Evolutionary conservation across 2,888 invertebrate genomes (phyloP).

Genomic region (Zeuzera pyrina): DNA sequence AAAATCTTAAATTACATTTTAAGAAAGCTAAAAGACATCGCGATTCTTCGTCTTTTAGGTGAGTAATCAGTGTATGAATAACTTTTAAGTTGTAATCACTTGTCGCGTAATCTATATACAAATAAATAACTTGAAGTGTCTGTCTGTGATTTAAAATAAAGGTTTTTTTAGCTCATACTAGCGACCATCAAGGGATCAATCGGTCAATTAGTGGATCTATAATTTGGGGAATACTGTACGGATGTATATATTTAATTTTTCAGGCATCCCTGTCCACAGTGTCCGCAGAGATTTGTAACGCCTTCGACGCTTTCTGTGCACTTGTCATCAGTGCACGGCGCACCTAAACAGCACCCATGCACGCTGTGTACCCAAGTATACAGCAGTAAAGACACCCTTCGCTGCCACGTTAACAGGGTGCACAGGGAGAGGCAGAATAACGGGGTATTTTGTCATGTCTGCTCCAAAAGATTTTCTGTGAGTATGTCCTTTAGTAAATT

Average conservation of each 20-base stretch:
- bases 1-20: constrained; percentile 49
- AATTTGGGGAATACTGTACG: too few relatives aligned
- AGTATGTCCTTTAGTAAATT: too few relatives aligned
- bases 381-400: constrained; percentile 24
- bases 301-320: constrained; percentile 25
- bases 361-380: constrained; percentile 26
- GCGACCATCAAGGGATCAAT: too few relatives aligned
- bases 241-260: too few relatives aligned
- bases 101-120: too few relatives aligned
- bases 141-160: too few relatives aligned
- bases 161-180: too few relatives aligned
- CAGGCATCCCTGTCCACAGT: constrained; percentile 26
- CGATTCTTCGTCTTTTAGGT: constrained; percentile 42
- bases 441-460: constrained; percentile 13
- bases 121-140: too few relatives aligned
- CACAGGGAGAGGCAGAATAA: constrained; percentile 16
- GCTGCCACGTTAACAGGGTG: constrained; percentile 24
- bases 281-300: constrained; percentile 25
- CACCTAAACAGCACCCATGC: constrained; percentile 24
- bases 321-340: constrained; percentile 22
- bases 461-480: constrained; percentile 17
- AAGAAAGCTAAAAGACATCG: constrained; percentile 47
- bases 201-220: too few relatives aligned
- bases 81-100: too few relatives aligned
- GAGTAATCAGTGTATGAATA: constrained; percentile 21